Evolutionary conservation across 2,113 vertebrate species (phyloP).

Genomic region (Pterocles orientalis): DNA sequence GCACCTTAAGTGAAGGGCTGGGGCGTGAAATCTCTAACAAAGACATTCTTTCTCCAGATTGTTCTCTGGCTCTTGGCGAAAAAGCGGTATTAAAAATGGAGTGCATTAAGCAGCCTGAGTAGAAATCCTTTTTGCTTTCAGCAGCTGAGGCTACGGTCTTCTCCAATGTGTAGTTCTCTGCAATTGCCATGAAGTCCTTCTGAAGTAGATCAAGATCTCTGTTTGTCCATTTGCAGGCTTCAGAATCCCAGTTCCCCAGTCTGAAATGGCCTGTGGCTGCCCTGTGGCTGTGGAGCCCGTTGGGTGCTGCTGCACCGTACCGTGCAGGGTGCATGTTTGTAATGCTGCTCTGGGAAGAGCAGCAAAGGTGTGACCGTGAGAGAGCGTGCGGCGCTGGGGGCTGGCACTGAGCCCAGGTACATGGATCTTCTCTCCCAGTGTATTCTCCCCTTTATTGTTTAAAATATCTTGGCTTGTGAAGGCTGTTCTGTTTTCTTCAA

Average conservation of each 20-base stretch:
- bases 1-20: conserved; percentile 32
- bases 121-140: background rate
- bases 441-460: background rate
- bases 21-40: conserved; percentile 43
- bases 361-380: background rate
- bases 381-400: accelerated
- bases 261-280: background rate
- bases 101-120: background rate
- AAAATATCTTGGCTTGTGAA: background rate
- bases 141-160: background rate
- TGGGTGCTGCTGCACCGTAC: background rate
- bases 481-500: background rate
- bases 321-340: accelerated
- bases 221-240: background rate
- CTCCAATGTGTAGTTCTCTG: background rate
- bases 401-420: background rate
- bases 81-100: conserved; percentile 43
- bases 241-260: background rate
- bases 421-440: background rate
- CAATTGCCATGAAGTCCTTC: background rate
- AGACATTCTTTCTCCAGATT: conserved; percentile 29
- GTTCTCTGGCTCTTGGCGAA: background rate
- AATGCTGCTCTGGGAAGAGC: background rate
- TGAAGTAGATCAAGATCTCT: background rate
- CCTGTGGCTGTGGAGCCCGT: accelerated